Evolutionary conservation across 2,113 vertebrate genomes (phyloP).

Genomic region (Anolis carolinensis): DNA sequence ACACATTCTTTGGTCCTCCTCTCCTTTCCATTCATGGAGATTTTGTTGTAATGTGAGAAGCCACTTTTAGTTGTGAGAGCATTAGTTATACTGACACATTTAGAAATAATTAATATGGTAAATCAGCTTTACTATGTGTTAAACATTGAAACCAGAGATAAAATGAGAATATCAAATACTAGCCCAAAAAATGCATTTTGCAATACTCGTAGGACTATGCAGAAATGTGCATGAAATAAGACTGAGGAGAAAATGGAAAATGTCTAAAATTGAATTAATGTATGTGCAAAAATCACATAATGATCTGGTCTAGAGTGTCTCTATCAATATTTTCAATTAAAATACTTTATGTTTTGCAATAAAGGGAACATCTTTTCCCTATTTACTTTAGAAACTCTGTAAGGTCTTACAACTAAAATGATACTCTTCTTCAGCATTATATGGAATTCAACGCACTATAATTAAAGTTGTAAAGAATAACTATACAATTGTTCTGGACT

Average conservation of each 20-base stretch:
- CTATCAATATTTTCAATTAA: constrained; percentile 62
- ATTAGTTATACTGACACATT: not conserved
- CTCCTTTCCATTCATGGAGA: too few species aligned
- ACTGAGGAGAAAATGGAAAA: constrained; percentile 14
- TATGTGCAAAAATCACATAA: constrained; percentile 33
- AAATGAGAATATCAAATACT: not conserved
- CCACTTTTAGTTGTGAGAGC: not conserved
- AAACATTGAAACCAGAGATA: not conserved
- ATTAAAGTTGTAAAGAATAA: constrained; percentile 69
- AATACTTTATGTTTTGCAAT: constrained; percentile 48
- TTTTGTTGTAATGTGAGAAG: not conserved
- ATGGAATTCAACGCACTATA: constrained; percentile 40
- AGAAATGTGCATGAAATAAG: not conserved
- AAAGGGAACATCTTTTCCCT: constrained; percentile 37
- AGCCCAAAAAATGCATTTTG: not conserved
- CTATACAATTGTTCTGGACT: constrained; percentile 39
- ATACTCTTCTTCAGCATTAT: constrained; percentile 52
- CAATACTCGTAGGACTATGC: not conserved
- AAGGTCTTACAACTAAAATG: constrained; percentile 51
- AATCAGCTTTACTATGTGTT: not conserved
- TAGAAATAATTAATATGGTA: not conserved
- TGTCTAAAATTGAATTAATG: constrained; percentile 8
- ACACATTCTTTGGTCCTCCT: not conserved
- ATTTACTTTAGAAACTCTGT: constrained; percentile 55
- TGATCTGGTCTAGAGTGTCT: constrained; percentile 15